Evolutionary conservation across 2,888 invertebrate genomes (phyloP).

Genomic region (Apamea monoglypha): DNA sequence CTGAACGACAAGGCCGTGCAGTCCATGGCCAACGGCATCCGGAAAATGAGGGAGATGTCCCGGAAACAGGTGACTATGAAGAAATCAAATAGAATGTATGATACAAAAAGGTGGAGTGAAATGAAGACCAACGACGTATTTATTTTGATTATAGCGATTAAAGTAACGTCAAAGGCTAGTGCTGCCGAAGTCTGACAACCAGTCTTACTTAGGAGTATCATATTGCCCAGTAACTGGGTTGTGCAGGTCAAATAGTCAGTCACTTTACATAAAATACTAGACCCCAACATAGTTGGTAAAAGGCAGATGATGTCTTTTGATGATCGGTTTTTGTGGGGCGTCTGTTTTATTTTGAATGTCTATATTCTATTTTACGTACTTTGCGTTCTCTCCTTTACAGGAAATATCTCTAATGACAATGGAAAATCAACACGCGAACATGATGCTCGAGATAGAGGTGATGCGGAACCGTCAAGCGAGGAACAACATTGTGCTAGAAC

Average conservation of each 20-base stretch:
- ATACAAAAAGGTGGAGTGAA: neutral
- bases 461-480: conserved; percentile 82
- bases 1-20: conserved; percentile 93
- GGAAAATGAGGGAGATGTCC: conserved; percentile 87
- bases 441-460: conserved; percentile 90
- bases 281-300: neutral
- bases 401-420: conserved; percentile 89
- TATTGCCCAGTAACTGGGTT: neutral
- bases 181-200: no score
- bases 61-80: conserved; percentile 83
- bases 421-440: conserved; percentile 91
- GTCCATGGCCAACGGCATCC: conserved; percentile 87
- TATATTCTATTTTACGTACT: neutral
- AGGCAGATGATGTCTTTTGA: neutral
- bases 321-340: neutral
- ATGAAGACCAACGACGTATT: neutral
- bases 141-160: neutral
- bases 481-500: conserved; percentile 79
- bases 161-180: no score
- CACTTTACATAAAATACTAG: neutral
- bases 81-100: neutral
- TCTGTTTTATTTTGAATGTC: neutral
- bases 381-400: conserved; percentile 66
- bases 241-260: neutral
- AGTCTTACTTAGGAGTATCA: no score